These are phyloP conservation scores for Thysanoteuthis rhombus DNA, from an alignment of 2,888 invertebrate species.

Conservation along the genomic window DNA sequence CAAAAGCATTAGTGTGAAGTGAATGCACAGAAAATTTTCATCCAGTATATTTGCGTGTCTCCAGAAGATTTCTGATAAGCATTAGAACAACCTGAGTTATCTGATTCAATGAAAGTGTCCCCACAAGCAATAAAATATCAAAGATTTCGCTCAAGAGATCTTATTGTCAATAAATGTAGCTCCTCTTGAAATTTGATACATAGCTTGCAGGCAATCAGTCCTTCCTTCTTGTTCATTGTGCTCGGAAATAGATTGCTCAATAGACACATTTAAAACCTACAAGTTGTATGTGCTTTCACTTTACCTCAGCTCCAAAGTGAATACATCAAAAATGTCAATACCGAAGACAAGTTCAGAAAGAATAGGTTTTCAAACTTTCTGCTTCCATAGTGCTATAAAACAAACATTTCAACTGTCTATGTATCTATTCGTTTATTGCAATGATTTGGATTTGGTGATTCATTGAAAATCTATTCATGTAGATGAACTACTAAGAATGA, in stretches of 20 bases:
- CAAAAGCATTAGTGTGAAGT: too few species aligned
- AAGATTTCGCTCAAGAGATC: background rate
- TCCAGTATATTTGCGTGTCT: background rate
- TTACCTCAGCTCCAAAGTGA: background rate
- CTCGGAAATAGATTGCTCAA: background rate
- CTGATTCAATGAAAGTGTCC: background rate
- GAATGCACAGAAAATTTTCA: too few species aligned
- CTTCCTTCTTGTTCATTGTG: background rate
- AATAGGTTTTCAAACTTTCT: background rate
- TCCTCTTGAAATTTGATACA: background rate
- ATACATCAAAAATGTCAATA: background rate
- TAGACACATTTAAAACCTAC: background rate
- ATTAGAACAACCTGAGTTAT: background rate
- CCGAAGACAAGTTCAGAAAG: background rate
- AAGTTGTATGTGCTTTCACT: background rate
- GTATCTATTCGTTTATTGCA: too few species aligned
- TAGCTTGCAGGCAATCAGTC: background rate
- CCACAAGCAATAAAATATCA: background rate
- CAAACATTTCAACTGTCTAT: too few species aligned
- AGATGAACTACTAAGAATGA: too few species aligned
- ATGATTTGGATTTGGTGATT: too few species aligned
- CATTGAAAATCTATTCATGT: too few species aligned
- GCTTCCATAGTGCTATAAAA: too few species aligned
- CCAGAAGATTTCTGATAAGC: background rate
- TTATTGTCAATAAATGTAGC: background rate